Percentiles rank a stretch among this genome's conserved stretches.
phyloP scores from a whole-genome alignment of 2,113 vertebrate genomes.

The Empidonax traillii region DNA sequence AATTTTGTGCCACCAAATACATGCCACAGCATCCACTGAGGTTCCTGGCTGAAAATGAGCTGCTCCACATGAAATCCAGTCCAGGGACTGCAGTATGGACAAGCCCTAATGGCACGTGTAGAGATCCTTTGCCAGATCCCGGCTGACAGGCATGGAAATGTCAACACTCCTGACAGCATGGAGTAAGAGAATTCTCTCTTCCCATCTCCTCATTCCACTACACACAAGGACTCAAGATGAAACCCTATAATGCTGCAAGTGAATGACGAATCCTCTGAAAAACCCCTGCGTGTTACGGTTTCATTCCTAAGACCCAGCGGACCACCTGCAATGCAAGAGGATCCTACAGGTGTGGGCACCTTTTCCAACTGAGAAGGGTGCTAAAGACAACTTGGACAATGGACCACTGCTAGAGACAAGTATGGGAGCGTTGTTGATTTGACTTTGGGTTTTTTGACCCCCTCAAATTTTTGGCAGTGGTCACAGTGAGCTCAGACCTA shows the following conservation, averaged over 20 bases:
- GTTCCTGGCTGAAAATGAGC: neutral
- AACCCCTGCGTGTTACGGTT: neutral
- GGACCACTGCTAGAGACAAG: neutral
- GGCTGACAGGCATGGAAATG: neutral
- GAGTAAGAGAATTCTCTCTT: neutral
- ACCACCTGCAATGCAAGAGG: fast-evolving
- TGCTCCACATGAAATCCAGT: neutral
- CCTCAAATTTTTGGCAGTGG: neutral
- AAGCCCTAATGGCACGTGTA: fast-evolving
- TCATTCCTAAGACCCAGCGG: neutral
- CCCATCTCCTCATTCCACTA: neutral
- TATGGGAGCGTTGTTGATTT: neutral
- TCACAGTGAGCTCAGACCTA: neutral
- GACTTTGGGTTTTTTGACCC: neutral
- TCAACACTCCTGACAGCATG: neutral
- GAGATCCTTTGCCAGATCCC: neutral
- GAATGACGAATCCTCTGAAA: neutral
- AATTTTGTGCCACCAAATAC: neutral
- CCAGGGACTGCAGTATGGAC: neutral
- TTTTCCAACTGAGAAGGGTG: neutral
- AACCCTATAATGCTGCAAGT: fast-evolving
- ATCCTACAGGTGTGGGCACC: fast-evolving
- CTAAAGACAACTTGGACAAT: neutral
- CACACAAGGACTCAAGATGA: neutral
- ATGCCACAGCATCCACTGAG: neutral